phyloP scores from a whole-genome alignment of 2,888 invertebrate genomes.

The Drosophila anomelani region DNA sequence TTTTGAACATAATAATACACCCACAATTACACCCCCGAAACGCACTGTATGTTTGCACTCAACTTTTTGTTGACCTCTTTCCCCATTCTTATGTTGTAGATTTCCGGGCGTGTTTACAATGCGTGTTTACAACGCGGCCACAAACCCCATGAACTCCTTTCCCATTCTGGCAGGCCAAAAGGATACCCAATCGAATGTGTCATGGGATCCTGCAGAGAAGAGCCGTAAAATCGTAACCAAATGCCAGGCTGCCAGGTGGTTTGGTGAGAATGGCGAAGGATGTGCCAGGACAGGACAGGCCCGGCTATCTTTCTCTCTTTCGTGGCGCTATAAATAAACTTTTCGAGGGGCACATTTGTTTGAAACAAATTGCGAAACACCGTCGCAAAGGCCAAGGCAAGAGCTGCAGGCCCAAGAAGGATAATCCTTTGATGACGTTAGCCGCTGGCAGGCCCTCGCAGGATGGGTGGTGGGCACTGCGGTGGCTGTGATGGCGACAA shows the following conservation, averaged over 20 bases:
- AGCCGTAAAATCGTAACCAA: slow-evolving; percentile 62
- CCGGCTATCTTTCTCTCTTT: neutral
- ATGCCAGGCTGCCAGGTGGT: slow-evolving; percentile 53
- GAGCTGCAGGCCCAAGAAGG: slow-evolving; percentile 36
- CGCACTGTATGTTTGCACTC: slow-evolving; percentile 17
- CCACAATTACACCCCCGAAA: slow-evolving; percentile 3
- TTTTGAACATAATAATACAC: no score
- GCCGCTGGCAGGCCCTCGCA: slow-evolving; percentile 35
- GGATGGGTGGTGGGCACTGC: slow-evolving; percentile 14
- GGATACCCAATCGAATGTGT: slow-evolving; percentile 36
- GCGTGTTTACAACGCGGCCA: slow-evolving; percentile 65
- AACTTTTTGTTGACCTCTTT: slow-evolving; percentile 15
- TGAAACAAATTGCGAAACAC: slow-evolving; percentile 36
- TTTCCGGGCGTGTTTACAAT: slow-evolving; percentile 61
- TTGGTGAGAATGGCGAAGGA: neutral
- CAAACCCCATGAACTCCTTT: slow-evolving; percentile 5
- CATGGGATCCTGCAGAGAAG: slow-evolving; percentile 8
- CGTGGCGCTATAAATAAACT: slow-evolving; percentile 58
- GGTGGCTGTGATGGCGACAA: slow-evolving; percentile 21
- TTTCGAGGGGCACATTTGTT: slow-evolving; percentile 37
- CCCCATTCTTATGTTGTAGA: slow-evolving; percentile 25
- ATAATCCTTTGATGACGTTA: slow-evolving; percentile 65
- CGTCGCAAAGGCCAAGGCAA: slow-evolving; percentile 25
- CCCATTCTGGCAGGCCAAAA: slow-evolving; percentile 4
- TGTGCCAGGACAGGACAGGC: slow-evolving; percentile 4